Conservation (phyloP, 2,113 vertebrate species). For the Sinocyclocheilus rhinocerous region DNA sequence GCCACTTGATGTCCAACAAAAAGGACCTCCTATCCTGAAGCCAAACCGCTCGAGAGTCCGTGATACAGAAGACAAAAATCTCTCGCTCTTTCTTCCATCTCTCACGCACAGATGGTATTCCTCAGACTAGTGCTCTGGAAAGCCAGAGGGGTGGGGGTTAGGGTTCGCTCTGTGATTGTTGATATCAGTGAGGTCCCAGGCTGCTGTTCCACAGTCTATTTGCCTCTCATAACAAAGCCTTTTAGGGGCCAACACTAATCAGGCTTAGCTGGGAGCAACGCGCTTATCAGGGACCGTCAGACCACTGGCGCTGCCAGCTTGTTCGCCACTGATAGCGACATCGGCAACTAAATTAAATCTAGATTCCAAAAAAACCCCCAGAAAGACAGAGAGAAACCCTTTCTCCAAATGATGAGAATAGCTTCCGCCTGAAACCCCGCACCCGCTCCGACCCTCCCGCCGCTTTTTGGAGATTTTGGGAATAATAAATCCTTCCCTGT, state of each 20-base stretch:
- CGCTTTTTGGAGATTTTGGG: slow-evolving; percentile 35
- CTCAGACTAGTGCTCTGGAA: slow-evolving; percentile 40
- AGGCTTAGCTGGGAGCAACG: slow-evolving; percentile 64
- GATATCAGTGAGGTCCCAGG: slow-evolving; percentile 67
- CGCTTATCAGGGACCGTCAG: slow-evolving; percentile 65
- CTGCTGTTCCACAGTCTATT: slow-evolving; percentile 64
- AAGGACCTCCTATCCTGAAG: background rate
- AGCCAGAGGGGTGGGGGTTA: slow-evolving; percentile 42
- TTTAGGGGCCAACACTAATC: slow-evolving; percentile 66
- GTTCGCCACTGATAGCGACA: slow-evolving; percentile 65
- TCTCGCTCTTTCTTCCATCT: background rate
- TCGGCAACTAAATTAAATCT: slow-evolving; percentile 69
- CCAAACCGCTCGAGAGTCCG: background rate
- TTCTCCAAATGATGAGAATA: slow-evolving; percentile 60
- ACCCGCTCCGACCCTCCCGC: background rate
- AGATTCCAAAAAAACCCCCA: slow-evolving; percentile 64
- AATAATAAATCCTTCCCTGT: slow-evolving; percentile 53
- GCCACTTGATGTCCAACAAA: too few species aligned
- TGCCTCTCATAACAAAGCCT: slow-evolving; percentile 68
- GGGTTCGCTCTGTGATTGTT: slow-evolving; percentile 61
- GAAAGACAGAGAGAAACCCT: slow-evolving; percentile 38
- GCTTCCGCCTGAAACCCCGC: slow-evolving; percentile 16
- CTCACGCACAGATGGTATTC: slow-evolving; percentile 18
- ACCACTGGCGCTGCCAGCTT: slow-evolving; percentile 59
- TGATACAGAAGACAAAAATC: slow-evolving; percentile 22